phyloP scores from a whole-genome alignment of 2,797 vertebrate species.

The Valencia hispanica region DNA sequence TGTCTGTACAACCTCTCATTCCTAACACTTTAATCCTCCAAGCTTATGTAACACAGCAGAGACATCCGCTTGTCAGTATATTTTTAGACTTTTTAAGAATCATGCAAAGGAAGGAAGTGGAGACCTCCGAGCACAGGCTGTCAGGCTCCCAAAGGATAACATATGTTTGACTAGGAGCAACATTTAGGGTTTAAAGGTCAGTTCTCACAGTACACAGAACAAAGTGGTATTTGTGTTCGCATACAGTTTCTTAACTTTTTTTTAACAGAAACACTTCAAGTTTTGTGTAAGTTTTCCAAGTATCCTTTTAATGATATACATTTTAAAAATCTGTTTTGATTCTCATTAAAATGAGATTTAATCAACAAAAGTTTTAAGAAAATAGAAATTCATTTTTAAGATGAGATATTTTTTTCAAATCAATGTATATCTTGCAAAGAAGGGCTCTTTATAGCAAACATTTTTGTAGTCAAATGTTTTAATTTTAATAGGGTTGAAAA shows the following conservation, averaged over 20 bases:
- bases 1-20: conserved; percentile 71
- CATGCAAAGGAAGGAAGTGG: conserved; percentile 74
- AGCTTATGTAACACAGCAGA: conserved; percentile 73
- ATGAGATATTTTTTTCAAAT: not conserved
- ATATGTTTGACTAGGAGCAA: conserved; percentile 65
- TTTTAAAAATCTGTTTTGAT: not conserved
- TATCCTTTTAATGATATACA: not conserved
- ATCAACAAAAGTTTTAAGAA: not conserved
- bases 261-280: not conserved
- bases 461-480: not conserved
- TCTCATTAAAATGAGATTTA: not conserved
- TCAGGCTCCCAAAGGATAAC: conserved; percentile 65
- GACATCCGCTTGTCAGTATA: conserved; percentile 70
- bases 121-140: conserved; percentile 31
- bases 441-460: not conserved
- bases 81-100: conserved; percentile 76
- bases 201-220: conserved; percentile 78
- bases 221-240: conserved; percentile 74
- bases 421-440: not conserved
- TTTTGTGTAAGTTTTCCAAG: not conserved
- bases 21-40: conserved; percentile 67
- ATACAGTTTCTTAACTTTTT: conserved; percentile 34
- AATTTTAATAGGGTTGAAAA: not conserved
- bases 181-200: conserved; percentile 57
- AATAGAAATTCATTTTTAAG: not conserved